phyloP scores from a whole-genome alignment of 2,797 vertebrate genomes.

The Gallirallus australis region DNA sequence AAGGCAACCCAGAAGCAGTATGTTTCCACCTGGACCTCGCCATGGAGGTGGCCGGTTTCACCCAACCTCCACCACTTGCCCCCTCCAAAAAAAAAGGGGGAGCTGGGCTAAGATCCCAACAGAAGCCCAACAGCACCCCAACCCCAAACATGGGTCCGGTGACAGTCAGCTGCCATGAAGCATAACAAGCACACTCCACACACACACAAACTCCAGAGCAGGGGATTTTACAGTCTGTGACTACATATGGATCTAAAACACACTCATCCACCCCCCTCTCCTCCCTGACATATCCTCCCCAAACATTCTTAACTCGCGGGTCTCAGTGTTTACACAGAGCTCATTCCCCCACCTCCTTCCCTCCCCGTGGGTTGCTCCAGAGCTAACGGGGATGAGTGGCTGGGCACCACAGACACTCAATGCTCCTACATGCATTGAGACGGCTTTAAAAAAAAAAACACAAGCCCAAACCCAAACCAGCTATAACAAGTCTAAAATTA shows the following conservation, averaged over 20 bases:
- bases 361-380: not conserved
- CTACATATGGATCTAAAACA: not conserved
- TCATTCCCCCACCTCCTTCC: no score
- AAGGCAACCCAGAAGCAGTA: not conserved
- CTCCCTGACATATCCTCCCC: not conserved
- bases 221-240: not conserved
- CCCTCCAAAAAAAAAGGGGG: not conserved
- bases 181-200: not conserved
- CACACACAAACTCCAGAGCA: not conserved
- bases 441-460: not conserved
- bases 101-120: not conserved
- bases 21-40: not conserved
- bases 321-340: not conserved
- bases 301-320: not conserved
- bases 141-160: fast-evolving
- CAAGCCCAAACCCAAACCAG: not conserved
- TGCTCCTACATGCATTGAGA: fast-evolving
- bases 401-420: not conserved
- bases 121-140: not conserved
- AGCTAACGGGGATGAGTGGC: not conserved
- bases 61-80: not conserved
- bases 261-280: not conserved
- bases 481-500: not conserved
- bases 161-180: not conserved
- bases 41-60: not conserved